Percentiles rank a stretch among this genome's conserved stretches.
phyloP scores from a whole-genome alignment of 2,888 invertebrate species.

The Cristatella mucedo region DNA sequence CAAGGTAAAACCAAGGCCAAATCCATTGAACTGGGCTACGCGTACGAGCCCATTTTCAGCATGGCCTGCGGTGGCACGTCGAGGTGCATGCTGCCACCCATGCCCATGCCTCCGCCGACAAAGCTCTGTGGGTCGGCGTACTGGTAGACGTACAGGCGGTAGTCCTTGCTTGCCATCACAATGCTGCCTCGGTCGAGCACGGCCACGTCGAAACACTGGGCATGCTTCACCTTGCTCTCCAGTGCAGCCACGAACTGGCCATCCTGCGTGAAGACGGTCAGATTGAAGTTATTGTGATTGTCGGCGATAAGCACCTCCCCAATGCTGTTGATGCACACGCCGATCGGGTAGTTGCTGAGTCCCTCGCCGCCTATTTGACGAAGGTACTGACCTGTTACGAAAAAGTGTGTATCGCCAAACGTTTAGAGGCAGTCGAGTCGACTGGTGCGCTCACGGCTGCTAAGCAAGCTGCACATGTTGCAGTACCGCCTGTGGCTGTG shows the following conservation, averaged over 20 bases:
- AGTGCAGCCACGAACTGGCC: slow-evolving; percentile 92
- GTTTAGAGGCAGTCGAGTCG: too few species aligned
- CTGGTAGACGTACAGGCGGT: slow-evolving; percentile 94
- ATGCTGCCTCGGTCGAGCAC: slow-evolving; percentile 98
- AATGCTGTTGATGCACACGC: slow-evolving; percentile 89
- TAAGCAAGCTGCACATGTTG: too few species aligned
- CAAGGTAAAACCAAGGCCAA: too few species aligned
- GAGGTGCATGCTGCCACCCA: too few species aligned
- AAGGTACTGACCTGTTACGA: slow-evolving; percentile 43
- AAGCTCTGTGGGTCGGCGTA: too few species aligned
- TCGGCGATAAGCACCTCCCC: slow-evolving; percentile 96
- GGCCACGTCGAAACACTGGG: slow-evolving; percentile 98
- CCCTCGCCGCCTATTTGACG: slow-evolving; percentile 97
- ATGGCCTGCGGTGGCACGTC: too few species aligned
- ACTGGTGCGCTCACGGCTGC: too few species aligned
- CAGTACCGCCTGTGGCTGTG: too few species aligned
- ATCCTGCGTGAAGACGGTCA: slow-evolving; percentile 85
- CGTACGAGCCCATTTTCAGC: too few species aligned
- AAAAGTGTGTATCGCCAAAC: too few species aligned
- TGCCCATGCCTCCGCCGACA: too few species aligned
- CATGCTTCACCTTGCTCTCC: slow-evolving; percentile 97
- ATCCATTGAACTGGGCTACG: too few species aligned
- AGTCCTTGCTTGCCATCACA: slow-evolving; percentile 96
- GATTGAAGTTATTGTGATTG: slow-evolving; percentile 98
- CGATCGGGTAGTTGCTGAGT: slow-evolving; percentile 96